A percentile compares a stretch with the other conserved stretches of the same genome.
These are phyloP conservation scores for Eidolon dupreanum DNA, from an alignment of 2,797 vertebrate species.

Conservation along the genomic window DNA sequence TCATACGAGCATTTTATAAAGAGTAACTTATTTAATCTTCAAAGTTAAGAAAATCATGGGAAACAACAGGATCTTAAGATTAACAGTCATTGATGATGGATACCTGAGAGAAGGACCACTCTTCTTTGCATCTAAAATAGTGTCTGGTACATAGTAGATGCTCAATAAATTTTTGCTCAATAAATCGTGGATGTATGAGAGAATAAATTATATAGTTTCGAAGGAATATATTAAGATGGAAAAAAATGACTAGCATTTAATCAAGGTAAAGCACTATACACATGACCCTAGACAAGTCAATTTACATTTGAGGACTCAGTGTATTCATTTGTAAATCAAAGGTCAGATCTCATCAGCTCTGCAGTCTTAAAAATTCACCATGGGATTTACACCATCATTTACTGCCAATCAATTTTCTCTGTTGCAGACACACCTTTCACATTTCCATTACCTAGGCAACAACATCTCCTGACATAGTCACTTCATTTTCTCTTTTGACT, in stretches of 20 bases:
- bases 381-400: neutral
- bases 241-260: constrained; percentile 19
- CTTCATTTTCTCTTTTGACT: constrained; percentile 43
- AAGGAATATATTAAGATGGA: constrained; percentile 1
- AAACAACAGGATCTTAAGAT: neutral
- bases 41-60: neutral
- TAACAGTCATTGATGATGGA: neutral
- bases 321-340: constrained; percentile 55
- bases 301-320: neutral
- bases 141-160: neutral
- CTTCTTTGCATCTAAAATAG: neutral
- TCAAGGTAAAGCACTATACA: neutral
- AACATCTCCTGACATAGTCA: neutral
- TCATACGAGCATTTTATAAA: neutral
- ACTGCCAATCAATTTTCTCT: constrained; percentile 46
- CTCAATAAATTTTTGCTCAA: neutral
- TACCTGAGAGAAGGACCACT: neutral
- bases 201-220: neutral
- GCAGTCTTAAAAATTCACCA: constrained; percentile 37
- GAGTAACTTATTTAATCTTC: neutral
- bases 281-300: neutral
- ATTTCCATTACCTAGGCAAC: constrained; percentile 34
- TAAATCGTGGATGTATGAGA: neutral
- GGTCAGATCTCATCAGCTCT: constrained; percentile 3
- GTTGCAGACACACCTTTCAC: constrained; percentile 26